Conservation (phyloP, 2,113 vertebrate species). For the Sitta europaea region DNA sequence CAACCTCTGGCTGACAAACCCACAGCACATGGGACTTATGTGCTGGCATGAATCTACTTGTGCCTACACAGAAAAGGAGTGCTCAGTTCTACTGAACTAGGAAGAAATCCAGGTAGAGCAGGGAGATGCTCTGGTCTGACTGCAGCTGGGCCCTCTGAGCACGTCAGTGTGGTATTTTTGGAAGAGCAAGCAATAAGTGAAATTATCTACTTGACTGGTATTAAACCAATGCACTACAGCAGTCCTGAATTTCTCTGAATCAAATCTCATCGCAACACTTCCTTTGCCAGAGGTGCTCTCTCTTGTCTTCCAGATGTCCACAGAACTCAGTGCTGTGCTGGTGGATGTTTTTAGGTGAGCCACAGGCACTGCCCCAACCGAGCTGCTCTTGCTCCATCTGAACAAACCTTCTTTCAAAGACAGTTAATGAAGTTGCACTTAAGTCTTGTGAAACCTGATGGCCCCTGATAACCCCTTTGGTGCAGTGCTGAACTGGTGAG, state of each 20-base stretch:
- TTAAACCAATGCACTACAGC: not conserved
- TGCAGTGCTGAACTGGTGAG: not conserved
- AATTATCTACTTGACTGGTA: not conserved
- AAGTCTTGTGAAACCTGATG: not conserved
- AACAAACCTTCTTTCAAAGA: not conserved
- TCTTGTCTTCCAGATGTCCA: not conserved
- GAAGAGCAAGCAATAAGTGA: not conserved
- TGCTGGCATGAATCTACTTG: not conserved
- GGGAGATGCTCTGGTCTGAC: not conserved
- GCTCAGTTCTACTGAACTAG: not conserved
- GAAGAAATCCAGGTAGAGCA: not conserved
- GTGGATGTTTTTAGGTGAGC: not conserved
- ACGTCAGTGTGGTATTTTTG: not conserved
- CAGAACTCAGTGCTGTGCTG: not conserved
- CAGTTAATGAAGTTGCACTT: not conserved
- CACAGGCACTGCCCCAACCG: fast-evolving
- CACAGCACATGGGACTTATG: fast-evolving
- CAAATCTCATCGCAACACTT: not conserved
- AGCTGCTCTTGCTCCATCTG: not conserved
- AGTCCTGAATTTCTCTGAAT: not conserved
- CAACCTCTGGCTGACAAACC: fast-evolving
- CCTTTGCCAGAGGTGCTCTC: not conserved
- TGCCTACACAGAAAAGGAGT: not conserved
- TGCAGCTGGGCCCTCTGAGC: not conserved
- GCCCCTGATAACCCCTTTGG: not conserved